Evolutionary conservation across 2,888 invertebrate species (phyloP), one percentile per base, ranked within the genome.

Genomic region (Dynastes tityus): DNA sequence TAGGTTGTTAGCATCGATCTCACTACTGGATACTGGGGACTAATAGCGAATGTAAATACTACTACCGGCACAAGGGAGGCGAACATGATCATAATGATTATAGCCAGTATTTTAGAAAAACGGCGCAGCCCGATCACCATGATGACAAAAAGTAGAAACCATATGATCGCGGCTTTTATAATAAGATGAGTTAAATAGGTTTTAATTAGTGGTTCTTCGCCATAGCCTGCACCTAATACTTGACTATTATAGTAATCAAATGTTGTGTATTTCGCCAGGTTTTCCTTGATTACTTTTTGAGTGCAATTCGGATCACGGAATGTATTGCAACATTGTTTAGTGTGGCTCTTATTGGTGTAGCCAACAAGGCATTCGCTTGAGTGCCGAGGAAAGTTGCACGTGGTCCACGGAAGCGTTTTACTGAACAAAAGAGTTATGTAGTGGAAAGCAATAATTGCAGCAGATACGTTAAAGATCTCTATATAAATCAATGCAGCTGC

Each of bases 201-300:
- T 4, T 27, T 2, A 2, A 65, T 16, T 2, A 51, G n/a, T 1
- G 73, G 73, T 37, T n/a, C 22, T 1, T 37, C 16, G 2, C 6
- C 49, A 27, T 77, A 73, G 27, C 77, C 79, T 22, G 49, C 53
- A 6, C 74, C 37, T 13, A 79, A 45, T 13, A 79, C 68, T 13
- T 74, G 29, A 9, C 53, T 74, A 29, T 65, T 40, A 51, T 74
- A 79, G 65, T 68, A 79, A n/a, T 79, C 79, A 16, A 27, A 77
- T 11, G 79, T 51, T 2, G 55, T n/a, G 16, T 49, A 79, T 74
- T 77, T 79, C 11, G 68, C 61, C 9, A 45, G 5, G 1, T 29
- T 49, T 40, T 11, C 8, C 16, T 63, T 32, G n/a, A 49, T 29
- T 13, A 55, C 16, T 22, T 22, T 37, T 8, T 13, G 3, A 13